These are phyloP conservation scores for Rhinoraja longicauda DNA, from an alignment of 2,797 vertebrate species.

Conservation along the genomic window DNA sequence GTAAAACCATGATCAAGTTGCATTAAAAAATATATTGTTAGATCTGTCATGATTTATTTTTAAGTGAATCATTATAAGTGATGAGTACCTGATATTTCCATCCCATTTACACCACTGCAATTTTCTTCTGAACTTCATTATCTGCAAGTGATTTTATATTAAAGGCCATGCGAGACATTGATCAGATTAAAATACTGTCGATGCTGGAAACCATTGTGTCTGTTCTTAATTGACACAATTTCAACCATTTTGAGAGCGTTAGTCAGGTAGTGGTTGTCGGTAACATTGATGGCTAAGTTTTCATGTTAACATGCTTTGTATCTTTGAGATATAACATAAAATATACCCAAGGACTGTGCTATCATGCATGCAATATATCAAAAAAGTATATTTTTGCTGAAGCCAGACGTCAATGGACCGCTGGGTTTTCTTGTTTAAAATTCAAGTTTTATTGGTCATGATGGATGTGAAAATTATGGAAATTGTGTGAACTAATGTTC, in stretches of 20 bases:
- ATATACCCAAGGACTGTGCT: neutral
- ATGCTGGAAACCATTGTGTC: neutral
- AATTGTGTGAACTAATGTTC: neutral
- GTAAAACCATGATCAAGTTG: neutral
- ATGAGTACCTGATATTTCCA: neutral
- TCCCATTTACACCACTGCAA: neutral
- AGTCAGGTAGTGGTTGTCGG: neutral
- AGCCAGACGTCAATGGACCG: neutral
- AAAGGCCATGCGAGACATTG: neutral
- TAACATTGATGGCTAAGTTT: neutral
- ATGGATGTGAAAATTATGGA: neutral
- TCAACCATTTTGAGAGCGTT: neutral
- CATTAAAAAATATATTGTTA: neutral
- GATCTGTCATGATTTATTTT: neutral
- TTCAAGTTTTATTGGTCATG: neutral
- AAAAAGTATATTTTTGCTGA: neutral
- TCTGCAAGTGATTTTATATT: neutral
- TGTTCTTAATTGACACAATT: neutral
- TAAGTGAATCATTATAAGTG: no score
- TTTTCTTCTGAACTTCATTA: neutral
- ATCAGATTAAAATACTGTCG: no score
- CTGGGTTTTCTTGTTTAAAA: neutral
- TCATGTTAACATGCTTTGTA: neutral
- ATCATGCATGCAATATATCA: neutral
- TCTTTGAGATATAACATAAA: neutral